Evolutionary conservation across 2,888 invertebrate genomes (phyloP), one percentile per base, ranked within the genome.

Genomic region (Nineta flava): DNA sequence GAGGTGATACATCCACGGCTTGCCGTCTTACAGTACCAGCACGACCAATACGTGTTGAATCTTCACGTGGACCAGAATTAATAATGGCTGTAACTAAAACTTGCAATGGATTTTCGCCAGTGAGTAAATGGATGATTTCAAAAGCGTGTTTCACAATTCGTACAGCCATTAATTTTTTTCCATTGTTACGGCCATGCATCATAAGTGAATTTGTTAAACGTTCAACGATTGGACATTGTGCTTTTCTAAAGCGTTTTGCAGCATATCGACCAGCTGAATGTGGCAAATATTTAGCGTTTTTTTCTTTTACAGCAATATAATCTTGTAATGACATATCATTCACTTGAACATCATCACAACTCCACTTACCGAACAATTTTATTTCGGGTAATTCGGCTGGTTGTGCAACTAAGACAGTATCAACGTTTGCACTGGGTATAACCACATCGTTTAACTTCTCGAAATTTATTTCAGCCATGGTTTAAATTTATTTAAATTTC

Each of bases 131-230:
- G 63, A 99, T 99, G 66, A 99, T 99, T 76, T 99, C 99, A 71
- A 99, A 99, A 2, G 97, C 91, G 67, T 99, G 99, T 69, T 96
- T 97, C 15, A 99, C 94, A 65, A 99, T 99, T 55, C 99, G 80
- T 49, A 97, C 94, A 48, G 99, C 90, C 95, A 99, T 91, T 56
- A 99, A 73, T 70, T 99, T 99, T 73, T 99, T 99, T 64, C 97
- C 99, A 66, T 99, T 99, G 75, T 99, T 99, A 59, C 99, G 83
- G 15, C 99, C 99, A 68, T 99, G 97, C 96, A 97, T 97, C 99
- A 99, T 99, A 61, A 99, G 71, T 1, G 95, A 95, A 70, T 93
- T 94, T 53, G 92, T 92, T 53, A 99, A 75, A 64, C 99, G 86
- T 73, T 99, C 99, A 52, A 99, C 97, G 65, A 99, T 96, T 19